Conservation (phyloP, 1,140 invertebrate genomes). For the Calycopis cecrops region DNA sequence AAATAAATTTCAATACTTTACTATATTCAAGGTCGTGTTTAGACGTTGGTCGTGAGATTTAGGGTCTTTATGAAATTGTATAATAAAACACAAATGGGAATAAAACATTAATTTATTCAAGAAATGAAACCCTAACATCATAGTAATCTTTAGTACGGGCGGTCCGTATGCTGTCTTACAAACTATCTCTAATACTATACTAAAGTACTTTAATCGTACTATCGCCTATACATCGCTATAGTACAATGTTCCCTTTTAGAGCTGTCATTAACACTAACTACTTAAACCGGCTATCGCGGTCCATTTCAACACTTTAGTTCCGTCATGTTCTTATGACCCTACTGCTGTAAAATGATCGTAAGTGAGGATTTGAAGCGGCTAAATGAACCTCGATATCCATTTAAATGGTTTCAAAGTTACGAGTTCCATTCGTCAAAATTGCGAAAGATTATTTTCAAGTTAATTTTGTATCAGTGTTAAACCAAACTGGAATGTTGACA, state of each 20-base stretch:
- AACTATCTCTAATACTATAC: constrained; percentile 7
- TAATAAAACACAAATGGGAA: constrained; percentile 4
- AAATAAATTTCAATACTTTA: too few species aligned
- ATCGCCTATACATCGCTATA: not conserved
- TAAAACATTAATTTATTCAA: constrained; percentile 15
- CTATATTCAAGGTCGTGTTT: too few species aligned
- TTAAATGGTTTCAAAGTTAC: too few species aligned
- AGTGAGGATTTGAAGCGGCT: too few species aligned
- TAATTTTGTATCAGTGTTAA: not conserved
- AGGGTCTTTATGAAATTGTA: not conserved
- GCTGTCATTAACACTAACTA: not conserved
- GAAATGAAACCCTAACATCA: constrained; percentile 13
- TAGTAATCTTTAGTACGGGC: constrained; percentile 12
- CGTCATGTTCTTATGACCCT: too few species aligned
- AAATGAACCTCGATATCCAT: too few species aligned
- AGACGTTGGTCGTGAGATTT: too few species aligned
- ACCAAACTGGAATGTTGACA: constrained; percentile 5
- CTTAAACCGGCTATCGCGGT: too few species aligned
- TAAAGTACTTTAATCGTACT: constrained; percentile 11
- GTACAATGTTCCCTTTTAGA: constrained; percentile 1
- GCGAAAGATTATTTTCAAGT: too few species aligned
- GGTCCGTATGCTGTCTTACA: constrained; percentile 9
- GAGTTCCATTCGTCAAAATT: too few species aligned
- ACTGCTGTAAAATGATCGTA: too few species aligned
- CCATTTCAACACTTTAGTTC: too few species aligned